Percentiles rank a stretch among this genome's conserved stretches.
Evolutionary conservation across 1,140 invertebrate species (phyloP).

Genomic region (Augochlora pura): DNA sequence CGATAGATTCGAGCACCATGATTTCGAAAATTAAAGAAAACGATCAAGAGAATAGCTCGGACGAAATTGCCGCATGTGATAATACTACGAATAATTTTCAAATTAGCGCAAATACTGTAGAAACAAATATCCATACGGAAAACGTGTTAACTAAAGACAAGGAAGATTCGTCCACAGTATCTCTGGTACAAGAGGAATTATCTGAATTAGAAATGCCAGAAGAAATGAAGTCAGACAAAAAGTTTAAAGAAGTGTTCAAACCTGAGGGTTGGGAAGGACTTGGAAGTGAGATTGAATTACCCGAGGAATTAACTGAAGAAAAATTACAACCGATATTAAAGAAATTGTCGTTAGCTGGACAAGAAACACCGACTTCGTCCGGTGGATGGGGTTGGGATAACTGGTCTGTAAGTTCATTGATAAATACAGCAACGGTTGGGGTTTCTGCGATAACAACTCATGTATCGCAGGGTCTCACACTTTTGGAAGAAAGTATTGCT

Average conservation of each 20-base stretch:
- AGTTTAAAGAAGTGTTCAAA: constrained; percentile 77
- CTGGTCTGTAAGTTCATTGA: constrained; percentile 85
- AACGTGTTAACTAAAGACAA: constrained; percentile 22
- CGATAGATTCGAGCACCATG: neutral
- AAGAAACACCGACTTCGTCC: constrained; percentile 44
- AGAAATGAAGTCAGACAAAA: constrained; percentile 76
- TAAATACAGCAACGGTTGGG: constrained; percentile 87
- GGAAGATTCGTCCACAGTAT: neutral
- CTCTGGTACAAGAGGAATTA: constrained; percentile 40
- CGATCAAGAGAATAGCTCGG: neutral
- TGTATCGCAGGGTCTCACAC: constrained; percentile 88
- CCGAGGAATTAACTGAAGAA: constrained; percentile 65
- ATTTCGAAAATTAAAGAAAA: neutral
- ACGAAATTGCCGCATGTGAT: neutral
- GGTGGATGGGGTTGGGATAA: constrained; percentile 84
- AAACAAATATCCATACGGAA: constrained; percentile 33
- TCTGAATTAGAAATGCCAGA: constrained; percentile 71
- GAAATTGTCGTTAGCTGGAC: constrained; percentile 50
- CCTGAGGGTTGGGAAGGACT: constrained; percentile 73
- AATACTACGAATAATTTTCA: constrained; percentile 1
- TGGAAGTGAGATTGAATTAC: constrained; percentile 67
- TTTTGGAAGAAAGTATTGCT: constrained; percentile 88
- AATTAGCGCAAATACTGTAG: constrained; percentile 39
- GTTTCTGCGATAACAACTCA: constrained; percentile 88
- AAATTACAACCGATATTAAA: constrained; percentile 66